Base-by-base conservation (phyloP, 2,113 vertebrate genomes). In the Bambusicola thoracicus region DNA sequence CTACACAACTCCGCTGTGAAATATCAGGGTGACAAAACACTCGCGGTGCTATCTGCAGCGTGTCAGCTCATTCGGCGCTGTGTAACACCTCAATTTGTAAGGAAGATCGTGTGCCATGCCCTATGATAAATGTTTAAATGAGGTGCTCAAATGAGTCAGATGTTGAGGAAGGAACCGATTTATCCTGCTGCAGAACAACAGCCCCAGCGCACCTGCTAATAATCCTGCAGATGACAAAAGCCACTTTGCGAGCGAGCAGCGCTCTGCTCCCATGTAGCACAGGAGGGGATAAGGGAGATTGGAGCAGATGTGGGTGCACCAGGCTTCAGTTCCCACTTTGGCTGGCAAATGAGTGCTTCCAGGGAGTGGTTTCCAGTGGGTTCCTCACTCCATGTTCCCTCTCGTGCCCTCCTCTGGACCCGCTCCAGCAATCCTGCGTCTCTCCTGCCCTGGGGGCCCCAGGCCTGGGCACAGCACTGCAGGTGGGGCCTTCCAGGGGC, bases 191-290 rank as follows among this genome's bases (percentile, higher is more conserved):
- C 1, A 44, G 75, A 29, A 3, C 14, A 49, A 24, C 8, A 11
- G 40, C 53, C 65, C 56, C 6, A 8, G 78, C 5, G 0, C 48
- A 17, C 36, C 89, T 19, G 73, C 80, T 70, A 6, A 34, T 74
- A 56, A 40, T 3, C 43, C 91, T 29, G 72, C 40, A 4, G 73
- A 3, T 17, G 68, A 43, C 3, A 27, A 53, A 18, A 9, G 38
- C 87, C 10, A 0, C 4, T 5, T 51, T 10, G 56, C 0, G 2
- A 17, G 46, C 0, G 1, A 55, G 67, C 43, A 1, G 4, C 1
- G 0, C 69, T 38, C 16, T 22, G 81, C 53, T 38, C 36, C 1
- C 2, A 11, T 21, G 10, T 8, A 29, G 25, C 36, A 4, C 40
- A 6, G 19, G 44, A 15, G 27, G 21, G 36, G 41, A 18, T 22